Conservation (phyloP, 2,113 vertebrate species). For the Acrocephalus arundinaceus region DNA sequence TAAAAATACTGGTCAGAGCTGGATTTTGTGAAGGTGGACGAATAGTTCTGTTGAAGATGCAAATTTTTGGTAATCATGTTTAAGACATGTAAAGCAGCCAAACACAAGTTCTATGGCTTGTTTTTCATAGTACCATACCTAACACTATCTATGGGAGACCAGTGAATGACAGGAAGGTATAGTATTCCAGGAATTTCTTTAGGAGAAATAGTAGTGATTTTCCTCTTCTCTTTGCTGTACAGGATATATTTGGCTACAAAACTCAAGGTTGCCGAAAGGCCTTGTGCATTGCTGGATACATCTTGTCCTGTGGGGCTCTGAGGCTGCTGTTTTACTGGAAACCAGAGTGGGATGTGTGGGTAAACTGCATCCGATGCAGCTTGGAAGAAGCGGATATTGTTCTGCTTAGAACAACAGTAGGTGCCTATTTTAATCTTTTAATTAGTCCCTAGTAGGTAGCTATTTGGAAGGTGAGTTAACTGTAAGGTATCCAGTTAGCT, state of each 20-base stretch:
- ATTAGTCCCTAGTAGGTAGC: background rate
- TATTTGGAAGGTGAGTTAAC: background rate
- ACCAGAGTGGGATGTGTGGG: slow-evolving; percentile 77
- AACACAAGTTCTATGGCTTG: background rate
- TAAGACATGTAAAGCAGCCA: background rate
- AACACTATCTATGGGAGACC: background rate
- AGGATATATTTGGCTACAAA: slow-evolving; percentile 81
- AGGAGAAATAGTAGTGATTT: background rate
- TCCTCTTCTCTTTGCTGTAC: background rate
- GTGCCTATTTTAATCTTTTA: slow-evolving; percentile 9
- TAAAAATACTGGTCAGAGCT: background rate
- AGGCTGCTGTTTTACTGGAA: slow-evolving; percentile 79
- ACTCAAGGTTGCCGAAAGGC: slow-evolving; percentile 54
- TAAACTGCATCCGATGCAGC: slow-evolving; percentile 66
- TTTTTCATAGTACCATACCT: background rate
- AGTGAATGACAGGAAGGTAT: background rate
- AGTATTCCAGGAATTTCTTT: background rate
- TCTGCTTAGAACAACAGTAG: slow-evolving; percentile 78
- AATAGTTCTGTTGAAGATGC: background rate
- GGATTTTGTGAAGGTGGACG: background rate
- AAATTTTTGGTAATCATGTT: background rate
- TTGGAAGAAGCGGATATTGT: slow-evolving; percentile 74
- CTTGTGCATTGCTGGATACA: slow-evolving; percentile 70
- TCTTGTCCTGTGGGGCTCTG: slow-evolving; percentile 76
- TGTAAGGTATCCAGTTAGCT: background rate